Evolutionary conservation across 2,888 invertebrate genomes (phyloP), one percentile per base, ranked within the genome.

Genomic region (Thyatira batis): DNA sequence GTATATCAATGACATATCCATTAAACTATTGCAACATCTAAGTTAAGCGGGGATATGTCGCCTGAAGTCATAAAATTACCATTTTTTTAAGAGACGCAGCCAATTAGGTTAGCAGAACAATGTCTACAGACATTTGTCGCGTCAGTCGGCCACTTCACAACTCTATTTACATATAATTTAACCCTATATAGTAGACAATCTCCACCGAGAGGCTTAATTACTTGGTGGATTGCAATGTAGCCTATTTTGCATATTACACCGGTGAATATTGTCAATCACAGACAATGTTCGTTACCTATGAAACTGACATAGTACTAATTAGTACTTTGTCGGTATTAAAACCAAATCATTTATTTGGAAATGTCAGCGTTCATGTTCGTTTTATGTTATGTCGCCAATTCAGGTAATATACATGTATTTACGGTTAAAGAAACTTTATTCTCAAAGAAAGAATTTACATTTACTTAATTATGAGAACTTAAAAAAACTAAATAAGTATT

Each of bases 21-120:
- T n/a, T 11, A 30, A 39, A 17, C 8, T 39, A 39, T 39, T 39
- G 39, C 39, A 39, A 39, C 13, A 6, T 33, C 33, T 33, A 33
- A 33, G 11, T 30, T n/a, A 17, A 39, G 13, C 17, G 39, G 11
- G 71, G 75, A 73, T 72, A 76, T 69, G 58, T 65, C 60, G 71
- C 71, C 17, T 13, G 17, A 75, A 67, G 74, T 77, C 78, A 74
- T 85, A 84, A 88, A 84, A 90, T 89, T 89, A 76, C 77, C 87
- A 89, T 88, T 84, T 84, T 69, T 60, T 70, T 58, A 78, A 72
- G 80, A 78, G 78, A 76, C 76, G 76, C 60, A 77, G 89, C 89
- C 90, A 89, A 89, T 89, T 88, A 85, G 89, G 90, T 89, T 87
- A 89, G 82, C 83, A 72, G 83, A 77, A 71, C 83, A 78, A 63